Conservation (phyloP, 1,140 invertebrate species). For the Dufourea novaeangliae region DNA sequence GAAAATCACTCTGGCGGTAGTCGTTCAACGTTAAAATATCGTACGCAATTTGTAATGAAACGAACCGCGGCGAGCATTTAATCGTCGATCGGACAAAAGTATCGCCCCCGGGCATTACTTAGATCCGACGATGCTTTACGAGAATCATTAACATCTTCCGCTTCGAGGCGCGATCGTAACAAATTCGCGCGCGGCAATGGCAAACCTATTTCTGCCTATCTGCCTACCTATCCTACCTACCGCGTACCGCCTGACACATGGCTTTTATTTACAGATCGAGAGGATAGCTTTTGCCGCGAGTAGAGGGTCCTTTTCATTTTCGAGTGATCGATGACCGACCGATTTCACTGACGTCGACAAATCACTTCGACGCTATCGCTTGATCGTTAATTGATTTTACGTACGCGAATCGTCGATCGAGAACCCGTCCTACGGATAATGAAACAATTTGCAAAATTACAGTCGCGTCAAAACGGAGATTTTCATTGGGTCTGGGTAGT, state of each 20-base stretch:
- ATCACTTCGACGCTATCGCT: slow-evolving; percentile 51
- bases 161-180: slow-evolving; percentile 33
- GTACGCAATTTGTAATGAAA: slow-evolving; percentile 20
- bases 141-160: slow-evolving; percentile 55
- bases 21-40: slow-evolving; percentile 29
- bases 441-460: slow-evolving; percentile 54
- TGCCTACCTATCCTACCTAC: slow-evolving; percentile 25
- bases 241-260: slow-evolving; percentile 28
- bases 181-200: slow-evolving; percentile 12
- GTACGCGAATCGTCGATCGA: slow-evolving; percentile 44
- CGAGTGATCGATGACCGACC: slow-evolving; percentile 57
- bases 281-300: too few species aligned
- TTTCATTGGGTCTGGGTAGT: slow-evolving; percentile 30
- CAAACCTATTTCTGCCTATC: slow-evolving; percentile 1
- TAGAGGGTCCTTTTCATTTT: slow-evolving; percentile 5
- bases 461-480: background rate
- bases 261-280: slow-evolving; percentile 50
- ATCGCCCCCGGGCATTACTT: slow-evolving; percentile 27
- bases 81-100: slow-evolving; percentile 18
- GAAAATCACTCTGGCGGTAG: background rate
- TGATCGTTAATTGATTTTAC: slow-evolving; percentile 59
- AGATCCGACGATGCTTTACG: slow-evolving; percentile 33
- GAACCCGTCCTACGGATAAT: slow-evolving; percentile 30
- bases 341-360: slow-evolving; percentile 55
- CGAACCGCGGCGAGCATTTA: background rate